Conservation (phyloP, 2,888 invertebrate species). For the Drosophila cognata region DNA sequence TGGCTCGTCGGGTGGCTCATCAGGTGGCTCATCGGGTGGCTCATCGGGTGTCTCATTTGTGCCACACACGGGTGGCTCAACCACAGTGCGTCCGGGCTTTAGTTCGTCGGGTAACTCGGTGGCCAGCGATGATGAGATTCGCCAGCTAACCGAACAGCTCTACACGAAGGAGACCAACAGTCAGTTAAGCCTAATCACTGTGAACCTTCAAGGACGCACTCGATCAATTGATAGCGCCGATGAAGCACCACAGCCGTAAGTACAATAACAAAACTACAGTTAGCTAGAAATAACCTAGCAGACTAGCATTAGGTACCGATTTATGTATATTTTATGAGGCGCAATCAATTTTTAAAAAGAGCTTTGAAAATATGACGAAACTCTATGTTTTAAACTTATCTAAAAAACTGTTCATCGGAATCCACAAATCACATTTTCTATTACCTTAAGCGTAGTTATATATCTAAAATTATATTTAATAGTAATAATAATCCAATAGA, state of each 20-base stretch:
- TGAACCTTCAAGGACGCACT: constrained; percentile 91
- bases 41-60: constrained; percentile 75
- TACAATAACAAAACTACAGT: constrained; percentile 10
- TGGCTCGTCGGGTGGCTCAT: not conserved
- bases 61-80: constrained; percentile 67
- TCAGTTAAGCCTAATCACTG: constrained; percentile 88
- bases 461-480: no score
- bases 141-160: constrained; percentile 89
- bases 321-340: not conserved
- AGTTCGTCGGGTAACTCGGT: constrained; percentile 85
- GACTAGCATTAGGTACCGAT: not conserved
- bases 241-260: constrained; percentile 92
- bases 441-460: no score
- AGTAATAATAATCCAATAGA: no score
- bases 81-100: constrained; percentile 80
- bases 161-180: constrained; percentile 91
- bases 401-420: not conserved
- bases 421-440: not conserved
- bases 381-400: not conserved
- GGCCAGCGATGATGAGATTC: constrained; percentile 88
- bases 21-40: not conserved
- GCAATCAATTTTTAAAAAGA: not conserved
- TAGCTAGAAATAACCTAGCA: not conserved
- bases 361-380: not conserved
- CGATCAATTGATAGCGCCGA: constrained; percentile 89